Percentiles rank a stretch among this genome's conserved stretches.
Conservation (phyloP, 2,888 invertebrate species). For the Lasioglossum zephyrum region DNA sequence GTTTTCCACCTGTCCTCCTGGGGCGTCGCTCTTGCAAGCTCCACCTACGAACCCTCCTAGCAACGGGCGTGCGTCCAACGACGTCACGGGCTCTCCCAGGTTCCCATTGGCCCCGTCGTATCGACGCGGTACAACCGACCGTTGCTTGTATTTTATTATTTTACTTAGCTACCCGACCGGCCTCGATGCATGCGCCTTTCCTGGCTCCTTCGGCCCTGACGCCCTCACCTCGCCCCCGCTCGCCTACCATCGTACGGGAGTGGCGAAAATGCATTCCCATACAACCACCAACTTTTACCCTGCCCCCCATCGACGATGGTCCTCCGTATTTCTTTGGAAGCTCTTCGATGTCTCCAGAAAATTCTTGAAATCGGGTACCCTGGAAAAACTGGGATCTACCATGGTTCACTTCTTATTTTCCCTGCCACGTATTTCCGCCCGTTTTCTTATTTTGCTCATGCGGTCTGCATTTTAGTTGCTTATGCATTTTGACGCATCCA, state of each 20-base stretch:
- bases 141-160: conserved; percentile 82
- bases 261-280: conserved; percentile 56
- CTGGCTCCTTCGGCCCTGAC: conserved; percentile 42
- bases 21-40: conserved; percentile 81
- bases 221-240: conserved; percentile 23
- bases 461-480: neutral
- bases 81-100: conserved; percentile 77
- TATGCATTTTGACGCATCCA: neutral
- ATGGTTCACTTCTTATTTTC: neutral
- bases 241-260: conserved; percentile 7
- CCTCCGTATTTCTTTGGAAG: conserved; percentile 22
- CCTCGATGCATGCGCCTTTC: conserved; percentile 67
- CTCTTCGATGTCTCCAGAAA: neutral
- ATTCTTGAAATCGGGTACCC: neutral
- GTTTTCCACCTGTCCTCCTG: conserved; percentile 82
- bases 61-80: conserved; percentile 80
- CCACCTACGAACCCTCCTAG: conserved; percentile 83
- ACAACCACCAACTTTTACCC: conserved; percentile 45
- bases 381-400: neutral
- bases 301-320: conserved; percentile 21
- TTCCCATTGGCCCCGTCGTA: conserved; percentile 81
- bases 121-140: conserved; percentile 70
- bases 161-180: conserved; percentile 74
- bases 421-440: neutral
- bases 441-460: neutral